phyloP scores from a whole-genome alignment of 30 jellyfish, hydroid and myxozoan genomes.

The Hydractinia echinata region DNA sequence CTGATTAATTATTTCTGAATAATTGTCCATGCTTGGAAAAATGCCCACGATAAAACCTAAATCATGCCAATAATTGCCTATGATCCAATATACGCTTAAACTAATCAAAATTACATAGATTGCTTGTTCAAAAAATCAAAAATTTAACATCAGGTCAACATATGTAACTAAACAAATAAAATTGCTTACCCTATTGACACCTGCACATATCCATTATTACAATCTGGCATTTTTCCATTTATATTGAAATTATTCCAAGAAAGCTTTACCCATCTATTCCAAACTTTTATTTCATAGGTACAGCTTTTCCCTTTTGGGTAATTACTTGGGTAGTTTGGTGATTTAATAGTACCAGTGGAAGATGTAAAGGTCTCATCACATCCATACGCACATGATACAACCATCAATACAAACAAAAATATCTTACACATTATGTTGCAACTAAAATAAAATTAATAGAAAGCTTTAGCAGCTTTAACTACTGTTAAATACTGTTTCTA shows the following conservation, averaged over 20 bases:
- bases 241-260: neutral
- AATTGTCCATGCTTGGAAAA: no score
- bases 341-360: neutral
- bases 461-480: no score
- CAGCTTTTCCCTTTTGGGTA: slow-evolving; percentile 2
- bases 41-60: no score
- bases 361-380: neutral
- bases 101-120: no score
- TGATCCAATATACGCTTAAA: no score
- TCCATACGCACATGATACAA: neutral
- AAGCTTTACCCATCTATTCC: slow-evolving; percentile 9
- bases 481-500: no score
- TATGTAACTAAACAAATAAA: no score
- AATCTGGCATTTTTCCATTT: slow-evolving; percentile 24
- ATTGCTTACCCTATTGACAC: slow-evolving; percentile 24
- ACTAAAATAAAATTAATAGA: no score
- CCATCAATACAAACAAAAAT: neutral
- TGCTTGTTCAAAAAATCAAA: no score
- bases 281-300: neutral
- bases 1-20: no score
- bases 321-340: neutral
- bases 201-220: slow-evolving; percentile 16
- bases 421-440: neutral
- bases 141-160: no score
- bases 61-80: no score